Conservation (phyloP, 2,113 vertebrate species). For the Protomyctophum bolini region DNA sequence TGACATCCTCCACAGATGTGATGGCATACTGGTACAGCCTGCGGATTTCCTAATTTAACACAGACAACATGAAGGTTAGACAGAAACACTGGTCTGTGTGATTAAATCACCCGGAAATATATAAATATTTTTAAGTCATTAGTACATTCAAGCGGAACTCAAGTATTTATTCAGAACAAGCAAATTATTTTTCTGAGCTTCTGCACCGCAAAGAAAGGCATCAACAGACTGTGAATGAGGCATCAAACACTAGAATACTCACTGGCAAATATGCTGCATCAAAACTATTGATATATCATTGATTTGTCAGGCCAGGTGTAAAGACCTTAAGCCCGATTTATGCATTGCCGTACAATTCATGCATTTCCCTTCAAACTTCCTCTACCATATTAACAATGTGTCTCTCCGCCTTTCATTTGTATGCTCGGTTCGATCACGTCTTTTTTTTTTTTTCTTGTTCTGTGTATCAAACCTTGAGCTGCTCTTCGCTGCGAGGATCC, state of each 20-base stretch:
- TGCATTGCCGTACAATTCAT: not conserved
- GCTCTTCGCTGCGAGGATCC: slow-evolving; percentile 91
- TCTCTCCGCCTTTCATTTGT: not conserved
- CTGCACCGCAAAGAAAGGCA: no score
- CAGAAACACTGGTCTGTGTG: not conserved
- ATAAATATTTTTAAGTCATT: no score
- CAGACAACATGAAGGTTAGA: not conserved
- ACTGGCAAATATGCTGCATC: no score
- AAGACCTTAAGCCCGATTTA: no score
- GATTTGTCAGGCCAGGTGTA: no score
- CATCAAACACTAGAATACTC: no score
- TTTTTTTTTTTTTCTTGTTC: not conserved
- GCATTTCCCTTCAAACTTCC: not conserved
- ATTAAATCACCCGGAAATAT: no score
- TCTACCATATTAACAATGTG: not conserved
- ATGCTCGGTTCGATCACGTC: not conserved
- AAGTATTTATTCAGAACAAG: no score
- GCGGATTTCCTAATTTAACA: slow-evolving; percentile 86
- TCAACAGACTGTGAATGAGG: no score
- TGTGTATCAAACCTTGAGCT: slow-evolving; percentile 87
- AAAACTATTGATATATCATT: no score
- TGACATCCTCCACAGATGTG: slow-evolving; percentile 94
- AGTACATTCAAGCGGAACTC: no score
- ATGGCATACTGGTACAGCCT: slow-evolving; percentile 92
- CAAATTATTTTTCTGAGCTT: no score